These are phyloP conservation scores for Drosophila parthenogenetica DNA, from an alignment of 2,888 invertebrate genomes.

Conservation along the genomic window DNA sequence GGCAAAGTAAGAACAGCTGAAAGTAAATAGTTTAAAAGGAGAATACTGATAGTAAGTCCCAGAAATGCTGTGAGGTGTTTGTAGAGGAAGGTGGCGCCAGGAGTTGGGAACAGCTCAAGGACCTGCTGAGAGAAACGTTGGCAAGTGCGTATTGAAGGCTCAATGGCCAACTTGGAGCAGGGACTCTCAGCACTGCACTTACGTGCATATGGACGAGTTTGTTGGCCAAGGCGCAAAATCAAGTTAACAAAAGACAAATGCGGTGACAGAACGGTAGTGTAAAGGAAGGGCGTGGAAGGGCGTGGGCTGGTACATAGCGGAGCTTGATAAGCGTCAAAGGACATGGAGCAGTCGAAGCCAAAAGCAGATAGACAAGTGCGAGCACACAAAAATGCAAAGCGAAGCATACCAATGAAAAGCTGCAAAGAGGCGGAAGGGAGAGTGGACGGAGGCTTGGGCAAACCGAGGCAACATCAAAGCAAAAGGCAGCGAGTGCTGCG, in stretches of 20 bases:
- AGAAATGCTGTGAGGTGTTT: not conserved
- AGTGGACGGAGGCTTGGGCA: not conserved
- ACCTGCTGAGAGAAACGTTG: constrained; percentile 1
- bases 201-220: constrained; percentile 50
- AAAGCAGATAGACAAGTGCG: constrained; percentile 22
- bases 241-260: constrained; percentile 71
- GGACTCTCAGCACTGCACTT: constrained; percentile 4
- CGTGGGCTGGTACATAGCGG: not conserved
- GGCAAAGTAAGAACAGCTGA: constrained; percentile 24
- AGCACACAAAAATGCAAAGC: constrained; percentile 21
- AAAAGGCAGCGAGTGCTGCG: constrained; percentile 72
- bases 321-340: constrained; percentile 76
- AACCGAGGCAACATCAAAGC: constrained; percentile 63
- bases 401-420: constrained; percentile 31
- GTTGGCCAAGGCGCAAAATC: constrained; percentile 52
- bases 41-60: not conserved
- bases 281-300: not conserved
- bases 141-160: constrained; percentile 54
- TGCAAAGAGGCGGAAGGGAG: not conserved
- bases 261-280: constrained; percentile 5
- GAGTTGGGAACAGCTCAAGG: constrained; percentile 20
- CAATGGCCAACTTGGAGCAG: constrained; percentile 39
- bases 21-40: constrained; percentile 10
- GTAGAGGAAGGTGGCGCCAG: not conserved
- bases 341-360: constrained; percentile 47